Conservation (phyloP, 2,113 vertebrate species). For the Amphiprion ocellaris region DNA sequence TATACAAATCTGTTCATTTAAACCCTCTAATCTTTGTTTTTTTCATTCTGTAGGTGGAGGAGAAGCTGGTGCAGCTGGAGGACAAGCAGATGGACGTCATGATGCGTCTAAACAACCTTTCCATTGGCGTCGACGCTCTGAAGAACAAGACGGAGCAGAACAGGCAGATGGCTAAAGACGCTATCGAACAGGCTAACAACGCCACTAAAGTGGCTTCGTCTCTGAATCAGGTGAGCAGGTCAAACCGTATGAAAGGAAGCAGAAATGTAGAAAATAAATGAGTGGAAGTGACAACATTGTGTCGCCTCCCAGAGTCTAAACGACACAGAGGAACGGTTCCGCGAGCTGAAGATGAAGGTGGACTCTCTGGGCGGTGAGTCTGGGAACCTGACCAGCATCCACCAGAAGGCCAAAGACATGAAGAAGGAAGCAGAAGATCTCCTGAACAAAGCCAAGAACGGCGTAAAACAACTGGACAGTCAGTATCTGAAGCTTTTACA, state of each 20-base stretch:
- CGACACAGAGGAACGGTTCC: conserved; percentile 77
- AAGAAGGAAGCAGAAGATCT: conserved; percentile 85
- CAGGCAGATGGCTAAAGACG: conserved; percentile 76
- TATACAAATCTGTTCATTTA: too few species aligned
- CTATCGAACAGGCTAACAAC: conserved; percentile 73
- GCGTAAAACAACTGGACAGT: conserved; percentile 85
- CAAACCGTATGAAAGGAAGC: neutral
- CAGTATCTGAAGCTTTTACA: conserved; percentile 31
- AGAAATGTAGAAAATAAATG: neutral
- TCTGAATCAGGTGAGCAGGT: conserved; percentile 71
- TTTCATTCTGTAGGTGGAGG: conserved; percentile 69
- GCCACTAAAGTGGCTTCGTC: conserved; percentile 68
- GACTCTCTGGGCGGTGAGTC: conserved; percentile 63
- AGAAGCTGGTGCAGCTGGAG: conserved; percentile 77
- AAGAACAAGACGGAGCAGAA: conserved; percentile 77
- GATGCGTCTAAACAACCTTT: conserved; percentile 82
- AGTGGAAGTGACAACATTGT: neutral
- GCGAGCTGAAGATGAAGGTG: conserved; percentile 80
- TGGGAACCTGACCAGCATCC: conserved; percentile 56
- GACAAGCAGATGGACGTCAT: conserved; percentile 79
- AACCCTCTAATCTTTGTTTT: neutral
- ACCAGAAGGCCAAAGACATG: conserved; percentile 76
- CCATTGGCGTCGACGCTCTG: conserved; percentile 71
- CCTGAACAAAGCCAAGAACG: conserved; percentile 81
- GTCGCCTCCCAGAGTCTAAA: conserved; percentile 81